These are phyloP conservation scores for Helicoverpa assulta DNA, from an alignment of 2,888 invertebrate genomes.

Conservation along the genomic window DNA sequence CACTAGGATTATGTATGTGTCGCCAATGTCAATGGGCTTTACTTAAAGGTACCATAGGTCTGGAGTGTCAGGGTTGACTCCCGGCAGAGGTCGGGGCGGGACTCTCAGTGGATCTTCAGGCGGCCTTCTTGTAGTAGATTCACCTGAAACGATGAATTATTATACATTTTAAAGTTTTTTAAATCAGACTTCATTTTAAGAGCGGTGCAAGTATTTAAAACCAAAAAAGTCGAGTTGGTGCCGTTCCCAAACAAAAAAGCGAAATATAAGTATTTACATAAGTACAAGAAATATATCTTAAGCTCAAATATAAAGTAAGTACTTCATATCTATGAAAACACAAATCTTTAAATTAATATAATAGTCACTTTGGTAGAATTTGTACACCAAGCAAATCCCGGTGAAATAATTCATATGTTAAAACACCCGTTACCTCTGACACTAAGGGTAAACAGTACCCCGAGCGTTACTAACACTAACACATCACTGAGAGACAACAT, in stretches of 20 bases:
- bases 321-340: too few species aligned
- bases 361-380: background rate
- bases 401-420: background rate
- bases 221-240: too few species aligned
- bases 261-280: too few species aligned
- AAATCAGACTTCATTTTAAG: too few species aligned
- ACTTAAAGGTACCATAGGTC: constrained; percentile 79
- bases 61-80: constrained; percentile 76
- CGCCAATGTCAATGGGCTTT: constrained; percentile 58
- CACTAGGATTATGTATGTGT: constrained; percentile 13
- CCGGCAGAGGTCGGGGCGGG: constrained; percentile 75
- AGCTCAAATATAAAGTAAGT: too few species aligned
- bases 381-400: too few species aligned
- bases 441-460: constrained; percentile 48
- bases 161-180: background rate
- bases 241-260: too few species aligned
- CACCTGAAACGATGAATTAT: constrained; percentile 60
- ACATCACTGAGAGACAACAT: constrained; percentile 50
- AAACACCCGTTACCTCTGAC: constrained; percentile 35
- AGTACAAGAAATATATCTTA: too few species aligned
- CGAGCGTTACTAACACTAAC: constrained; percentile 46
- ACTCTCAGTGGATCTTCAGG: constrained; percentile 80
- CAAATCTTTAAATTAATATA: background rate
- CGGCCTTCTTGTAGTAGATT: constrained; percentile 68
- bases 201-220: background rate